Evolutionary conservation across 2,888 invertebrate genomes (phyloP).

Genomic region (Peribatodes rhomboidaria): DNA sequence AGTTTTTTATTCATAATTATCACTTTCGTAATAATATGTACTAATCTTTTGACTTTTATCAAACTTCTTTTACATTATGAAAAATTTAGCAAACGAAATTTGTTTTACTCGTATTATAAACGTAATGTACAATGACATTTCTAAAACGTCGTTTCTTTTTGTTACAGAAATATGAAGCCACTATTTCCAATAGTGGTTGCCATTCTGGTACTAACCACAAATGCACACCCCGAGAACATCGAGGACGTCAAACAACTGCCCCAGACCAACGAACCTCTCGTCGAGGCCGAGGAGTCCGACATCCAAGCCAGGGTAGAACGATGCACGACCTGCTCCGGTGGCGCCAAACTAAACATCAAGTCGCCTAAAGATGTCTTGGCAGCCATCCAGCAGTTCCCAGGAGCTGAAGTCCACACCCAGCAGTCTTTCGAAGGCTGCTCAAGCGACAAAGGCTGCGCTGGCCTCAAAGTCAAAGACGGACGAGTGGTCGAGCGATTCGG

Average conservation of each 20-base stretch:
- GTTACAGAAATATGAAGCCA: constrained; percentile 83
- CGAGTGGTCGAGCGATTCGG: constrained; percentile 75
- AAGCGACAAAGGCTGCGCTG: constrained; percentile 79
- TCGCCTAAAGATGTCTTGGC: constrained; percentile 67
- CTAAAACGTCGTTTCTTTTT: constrained; percentile 47
- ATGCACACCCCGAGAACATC: constrained; percentile 71
- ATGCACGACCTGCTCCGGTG: constrained; percentile 67
- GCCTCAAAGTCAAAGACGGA: constrained; percentile 80
- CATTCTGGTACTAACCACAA: constrained; percentile 67
- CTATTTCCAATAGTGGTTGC: constrained; percentile 77
- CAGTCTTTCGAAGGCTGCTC: constrained; percentile 78
- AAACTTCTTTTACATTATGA: too few relatives aligned
- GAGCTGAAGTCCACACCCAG: constrained; percentile 76
- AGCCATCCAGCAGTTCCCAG: constrained; percentile 68
- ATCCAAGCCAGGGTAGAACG: constrained; percentile 69
- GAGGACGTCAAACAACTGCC: constrained; percentile 71
- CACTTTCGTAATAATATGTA: too few relatives aligned
- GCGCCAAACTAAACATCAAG: constrained; percentile 60
- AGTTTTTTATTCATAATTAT: too few relatives aligned
- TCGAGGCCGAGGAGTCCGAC: constrained; percentile 70
- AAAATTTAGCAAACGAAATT: too few relatives aligned
- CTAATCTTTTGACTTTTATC: too few relatives aligned
- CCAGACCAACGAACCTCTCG: constrained; percentile 63
- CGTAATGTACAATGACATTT: too few relatives aligned
- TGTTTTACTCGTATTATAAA: too few relatives aligned